Percentiles rank a stretch among this genome's conserved stretches.
phyloP scores from a whole-genome alignment of 64 coral and sea anemone species.

The Anthopleura sola region DNA sequence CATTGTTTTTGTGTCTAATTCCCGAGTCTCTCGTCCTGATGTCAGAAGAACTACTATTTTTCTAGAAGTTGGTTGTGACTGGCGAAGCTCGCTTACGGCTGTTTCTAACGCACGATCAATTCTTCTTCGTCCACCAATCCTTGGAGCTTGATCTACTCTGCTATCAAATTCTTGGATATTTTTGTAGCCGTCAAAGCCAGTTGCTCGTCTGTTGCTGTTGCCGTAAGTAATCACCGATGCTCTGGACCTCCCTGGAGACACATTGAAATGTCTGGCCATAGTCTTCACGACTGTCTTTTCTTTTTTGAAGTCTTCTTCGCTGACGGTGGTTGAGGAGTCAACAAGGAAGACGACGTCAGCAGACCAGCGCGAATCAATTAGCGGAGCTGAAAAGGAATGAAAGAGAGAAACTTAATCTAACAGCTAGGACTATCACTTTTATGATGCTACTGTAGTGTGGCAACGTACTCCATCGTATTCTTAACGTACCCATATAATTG shows the following conservation, averaged over 20 bases:
- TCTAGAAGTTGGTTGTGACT: conserved; percentile 28
- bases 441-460: no score
- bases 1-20: conserved; percentile 4
- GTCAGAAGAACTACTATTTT: conserved; percentile 73
- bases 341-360: conserved; percentile 69
- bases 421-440: no score
- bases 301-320: conserved; percentile 12
- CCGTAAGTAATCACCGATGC: conserved; percentile 39
- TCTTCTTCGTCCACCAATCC: conserved; percentile 23
- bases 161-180: conserved; percentile 27
- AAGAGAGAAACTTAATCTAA: not conserved
- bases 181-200: conserved; percentile 31
- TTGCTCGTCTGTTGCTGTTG: conserved; percentile 1
- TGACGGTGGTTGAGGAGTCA: conserved; percentile 56
- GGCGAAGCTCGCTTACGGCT: conserved; percentile 29
- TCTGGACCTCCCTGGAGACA: conserved; percentile 50
- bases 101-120: conserved; percentile 57
- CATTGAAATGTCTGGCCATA: conserved; percentile 51
- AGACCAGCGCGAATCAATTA: not conserved
- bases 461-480: no score
- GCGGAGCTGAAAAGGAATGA: not conserved
- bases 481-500: no score
- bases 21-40: conserved; percentile 9
- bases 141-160: conserved; percentile 32
- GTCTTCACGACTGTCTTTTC: conserved; percentile 57